Evolutionary conservation across 2,888 invertebrate genomes (phyloP).

Genomic region (Pomacea canaliculata): DNA sequence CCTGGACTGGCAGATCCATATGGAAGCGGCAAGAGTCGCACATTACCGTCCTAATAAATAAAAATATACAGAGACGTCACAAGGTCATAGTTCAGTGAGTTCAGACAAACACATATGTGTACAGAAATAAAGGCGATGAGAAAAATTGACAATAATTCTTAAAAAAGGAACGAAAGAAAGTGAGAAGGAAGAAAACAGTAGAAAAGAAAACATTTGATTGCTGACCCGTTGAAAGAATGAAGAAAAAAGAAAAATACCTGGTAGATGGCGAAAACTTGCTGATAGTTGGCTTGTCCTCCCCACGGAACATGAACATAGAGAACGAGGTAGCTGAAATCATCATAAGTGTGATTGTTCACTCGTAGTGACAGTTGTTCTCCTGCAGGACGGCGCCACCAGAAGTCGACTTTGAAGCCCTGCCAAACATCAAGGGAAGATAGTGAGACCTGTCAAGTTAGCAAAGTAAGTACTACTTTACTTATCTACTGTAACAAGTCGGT

Average conservation of each 20-base stretch:
- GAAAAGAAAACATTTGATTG: not conserved
- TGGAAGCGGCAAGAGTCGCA: constrained; percentile 3
- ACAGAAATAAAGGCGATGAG: too few relatives aligned
- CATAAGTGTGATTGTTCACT: not conserved
- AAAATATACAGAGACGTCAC: not conserved
- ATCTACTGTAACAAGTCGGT: too few relatives aligned
- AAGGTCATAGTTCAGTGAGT: too few relatives aligned
- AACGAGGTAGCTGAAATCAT: not conserved
- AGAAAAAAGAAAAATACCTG: not conserved
- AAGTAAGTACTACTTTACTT: too few relatives aligned
- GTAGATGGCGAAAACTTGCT: constrained; percentile 7
- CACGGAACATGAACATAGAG: constrained; percentile 9
- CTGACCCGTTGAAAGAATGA: too few relatives aligned
- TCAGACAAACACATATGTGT: too few relatives aligned
- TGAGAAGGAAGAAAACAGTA: not conserved
- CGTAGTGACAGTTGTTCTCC: not conserved
- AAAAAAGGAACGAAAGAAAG: constrained; percentile 1
- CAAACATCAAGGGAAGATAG: too few relatives aligned
- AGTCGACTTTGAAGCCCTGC: constrained; percentile 1
- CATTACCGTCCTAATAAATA: constrained; percentile 11
- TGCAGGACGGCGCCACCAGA: constrained; percentile 12
- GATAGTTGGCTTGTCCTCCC: not conserved
- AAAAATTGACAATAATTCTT: too few relatives aligned
- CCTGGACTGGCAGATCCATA: not conserved
- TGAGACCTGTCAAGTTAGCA: too few relatives aligned